Percentiles rank a stretch among this genome's conserved stretches.
phyloP scores from a whole-genome alignment of 1,140 invertebrate species.

The Fragariocoptes setiger region DNA sequence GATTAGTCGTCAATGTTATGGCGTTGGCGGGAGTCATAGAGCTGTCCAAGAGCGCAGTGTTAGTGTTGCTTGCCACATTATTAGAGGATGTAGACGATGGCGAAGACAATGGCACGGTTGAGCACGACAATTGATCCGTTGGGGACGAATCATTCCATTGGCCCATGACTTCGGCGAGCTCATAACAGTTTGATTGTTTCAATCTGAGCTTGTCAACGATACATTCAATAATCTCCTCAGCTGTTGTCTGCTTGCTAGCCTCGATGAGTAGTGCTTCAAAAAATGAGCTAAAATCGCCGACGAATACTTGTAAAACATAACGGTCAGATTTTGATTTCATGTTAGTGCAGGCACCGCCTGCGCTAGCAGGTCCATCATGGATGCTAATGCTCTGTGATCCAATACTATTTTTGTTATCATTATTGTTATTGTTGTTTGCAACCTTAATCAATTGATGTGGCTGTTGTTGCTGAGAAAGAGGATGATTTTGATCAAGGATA shows the following conservation, averaged over 20 bases:
- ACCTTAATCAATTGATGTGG: too few species aligned
- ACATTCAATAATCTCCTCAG: conserved; percentile 54
- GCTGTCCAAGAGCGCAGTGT: conserved; percentile 51
- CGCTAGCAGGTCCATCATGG: too few species aligned
- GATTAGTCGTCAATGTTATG: conserved; percentile 67
- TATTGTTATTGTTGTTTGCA: too few species aligned
- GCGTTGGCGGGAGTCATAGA: conserved; percentile 61
- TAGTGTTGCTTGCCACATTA: too few species aligned
- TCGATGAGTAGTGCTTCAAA: conserved; percentile 66
- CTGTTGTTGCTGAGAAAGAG: too few species aligned
- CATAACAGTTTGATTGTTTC: conserved; percentile 28
- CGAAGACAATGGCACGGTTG: not conserved
- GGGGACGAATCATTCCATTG: too few species aligned
- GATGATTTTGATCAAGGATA: too few species aligned
- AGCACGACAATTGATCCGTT: not conserved
- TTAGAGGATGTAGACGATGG: conserved; percentile 31
- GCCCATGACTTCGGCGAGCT: conserved; percentile 51
- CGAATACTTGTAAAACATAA: conserved; percentile 42
- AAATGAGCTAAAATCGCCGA: conserved; percentile 50
- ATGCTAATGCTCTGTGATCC: too few species aligned
- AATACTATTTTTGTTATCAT: too few species aligned
- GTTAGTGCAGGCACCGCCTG: too few species aligned
- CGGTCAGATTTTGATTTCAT: conserved; percentile 16
- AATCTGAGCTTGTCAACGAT: conserved; percentile 43
- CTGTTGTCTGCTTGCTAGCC: conserved; percentile 59